Base-by-base conservation (phyloP, 2,888 invertebrate species). In the Dromius quadrimaculatus region DNA sequence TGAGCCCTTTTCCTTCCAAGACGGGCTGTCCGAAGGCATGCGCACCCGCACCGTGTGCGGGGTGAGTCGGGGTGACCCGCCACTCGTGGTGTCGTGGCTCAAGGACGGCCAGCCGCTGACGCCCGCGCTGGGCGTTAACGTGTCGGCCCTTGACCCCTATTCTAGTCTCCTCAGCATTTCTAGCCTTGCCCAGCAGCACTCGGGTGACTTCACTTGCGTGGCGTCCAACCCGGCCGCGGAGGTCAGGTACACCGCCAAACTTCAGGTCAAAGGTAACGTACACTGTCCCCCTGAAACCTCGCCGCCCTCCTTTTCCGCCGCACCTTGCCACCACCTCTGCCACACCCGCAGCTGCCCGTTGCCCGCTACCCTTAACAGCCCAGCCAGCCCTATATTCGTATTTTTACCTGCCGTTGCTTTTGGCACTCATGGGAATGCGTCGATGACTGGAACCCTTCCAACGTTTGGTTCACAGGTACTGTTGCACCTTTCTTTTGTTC, bases 1-100 rank as follows among this genome's bases (percentile, higher is more conserved):
- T 88, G 91, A 91, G 87, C 90, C 92, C 85, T 92, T 92, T 88
- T 88, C 87, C 86, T 92, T 92, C 86, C 90, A 91, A 89, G 91
- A 91, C 85, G 90, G 90, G 83, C 88, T 92, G 82, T 89, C 90
- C 82, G 91, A 92, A 85, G 91, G 91, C 84, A 90, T 90, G 90
- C 88, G 91, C 82, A 92, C 92, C 77, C 88, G 91, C 83, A 90
- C 91, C 81, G 89, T 92, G 81, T 92, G 92, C 85, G 90, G 91
- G 81, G 91, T 92, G 80, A 90, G 90, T 83, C 87, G 89, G 79
- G 92, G 93, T 78, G 93, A 93, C 85, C 88, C 90, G 78, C 93
- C 93, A 76, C 85, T 94, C 75, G 87, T 88, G 80, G 89, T 93
- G 82, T 87, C 87, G 82, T 94, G 93, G 93, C 88, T 91, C 77